Evolutionary conservation across 2,888 invertebrate species (phyloP), one percentile per base, ranked within the genome.

Genomic region (Hartigia nigra): DNA sequence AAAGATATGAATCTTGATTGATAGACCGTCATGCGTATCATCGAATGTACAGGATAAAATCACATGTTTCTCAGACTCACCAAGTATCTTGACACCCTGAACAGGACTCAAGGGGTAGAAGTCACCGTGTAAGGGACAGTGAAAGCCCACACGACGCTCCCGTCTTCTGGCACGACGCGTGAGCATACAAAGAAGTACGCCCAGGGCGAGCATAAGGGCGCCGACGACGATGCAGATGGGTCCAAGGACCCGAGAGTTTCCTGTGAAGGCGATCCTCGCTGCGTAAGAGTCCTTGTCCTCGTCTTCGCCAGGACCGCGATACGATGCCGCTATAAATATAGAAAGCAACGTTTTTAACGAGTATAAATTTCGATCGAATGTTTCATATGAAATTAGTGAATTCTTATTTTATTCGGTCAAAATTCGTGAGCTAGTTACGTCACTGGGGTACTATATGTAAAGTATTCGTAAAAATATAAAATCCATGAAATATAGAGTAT

Each of bases 91-190:
- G 77, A 87, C 87, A 77, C 90, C 90, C 74, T 91, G 94, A 80
- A 94, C 94, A 35, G 95, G 95, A 89, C 95, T 95, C 70, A 95
- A 92, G 4, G 96, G 96, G 89, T 95, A 96, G 91, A 96, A 96
- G 91, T 96, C 96, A 11, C 96, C 96, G 86, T 96, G 96, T 74
- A 96, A 93, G 37, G 96, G 96, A 90, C 96, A 96, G 91, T 95
- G 95, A 92, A 95, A 96, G 78, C 95, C 95, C 81, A 96, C 93
- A 74, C 95, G 93, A 78, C 95, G 94, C 86, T 95, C 95, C 70
- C 94, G 92, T 77, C 94, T 93, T 82, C 95, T 93, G 2, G 95
- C 95, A 39, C 95, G 92, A 77, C 95, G 93, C 89, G 95, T 95
- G 84, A 96, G 90, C 86, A 94, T 93, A 91, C 95, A 95, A 74